Conservation (phyloP, 2,888 invertebrate genomes). For the Lymantria dispar region DNA sequence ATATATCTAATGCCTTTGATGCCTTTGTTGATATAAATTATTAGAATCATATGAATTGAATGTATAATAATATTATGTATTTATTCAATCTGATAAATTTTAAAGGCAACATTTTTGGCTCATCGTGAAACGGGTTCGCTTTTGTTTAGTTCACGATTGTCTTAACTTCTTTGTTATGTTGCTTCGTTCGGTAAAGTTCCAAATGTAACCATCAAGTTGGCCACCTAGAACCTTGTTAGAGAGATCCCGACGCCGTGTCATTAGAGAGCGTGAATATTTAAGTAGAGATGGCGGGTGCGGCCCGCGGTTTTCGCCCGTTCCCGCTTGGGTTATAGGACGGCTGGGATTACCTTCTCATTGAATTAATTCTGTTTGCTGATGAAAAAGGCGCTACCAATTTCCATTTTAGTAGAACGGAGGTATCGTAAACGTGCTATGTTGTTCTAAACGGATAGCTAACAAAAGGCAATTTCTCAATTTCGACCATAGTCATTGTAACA, state of each 20-base stretch:
- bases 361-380: conserved; percentile 67
- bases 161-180: conserved; percentile 27
- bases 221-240: conserved; percentile 59
- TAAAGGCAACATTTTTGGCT: conserved; percentile 7
- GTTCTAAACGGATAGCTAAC: conserved; percentile 5
- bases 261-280: conserved; percentile 78
- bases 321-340: conserved; percentile 60
- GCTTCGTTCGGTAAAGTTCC: conserved; percentile 31
- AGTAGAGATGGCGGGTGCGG: conserved; percentile 63
- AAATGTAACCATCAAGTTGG: conserved; percentile 33
- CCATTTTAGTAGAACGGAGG: conserved; percentile 39
- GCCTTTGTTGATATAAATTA: no score
- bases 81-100: no score
- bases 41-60: no score
- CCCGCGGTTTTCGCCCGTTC: conserved; percentile 55
- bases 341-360: conserved; percentile 69
- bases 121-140: conserved; percentile 23
- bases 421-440: conserved; percentile 24
- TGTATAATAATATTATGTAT: no score
- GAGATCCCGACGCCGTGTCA: conserved; percentile 64
- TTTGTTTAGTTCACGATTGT: conserved; percentile 23
- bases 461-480: conserved; percentile 5
- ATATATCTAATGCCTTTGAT: no score
- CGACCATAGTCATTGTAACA: background rate
- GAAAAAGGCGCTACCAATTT: conserved; percentile 52